Percentiles rank a stretch among this genome's conserved stretches.
Evolutionary conservation across 2,113 vertebrate species (phyloP).

Genomic region (Pachycephala philippinensis): DNA sequence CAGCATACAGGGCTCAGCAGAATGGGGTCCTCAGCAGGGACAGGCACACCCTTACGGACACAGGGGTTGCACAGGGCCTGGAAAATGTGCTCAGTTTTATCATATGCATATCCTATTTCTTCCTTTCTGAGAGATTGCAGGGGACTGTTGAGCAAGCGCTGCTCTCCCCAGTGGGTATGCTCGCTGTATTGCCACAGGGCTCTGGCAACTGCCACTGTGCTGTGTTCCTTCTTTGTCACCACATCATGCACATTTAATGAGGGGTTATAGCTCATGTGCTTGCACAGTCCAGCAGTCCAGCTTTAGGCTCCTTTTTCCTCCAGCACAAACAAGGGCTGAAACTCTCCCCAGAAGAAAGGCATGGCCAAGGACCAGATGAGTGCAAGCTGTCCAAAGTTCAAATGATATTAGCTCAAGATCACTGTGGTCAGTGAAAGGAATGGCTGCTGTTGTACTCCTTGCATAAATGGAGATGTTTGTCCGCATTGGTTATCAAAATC

Average conservation of each 20-base stretch:
- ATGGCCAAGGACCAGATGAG: background rate
- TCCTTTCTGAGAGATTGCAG: background rate
- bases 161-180: background rate
- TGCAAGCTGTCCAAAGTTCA: background rate
- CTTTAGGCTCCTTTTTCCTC: background rate
- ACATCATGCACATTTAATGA: background rate
- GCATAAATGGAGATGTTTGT: background rate
- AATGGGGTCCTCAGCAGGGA: rapidly evolving
- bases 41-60: background rate
- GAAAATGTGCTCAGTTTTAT: background rate
- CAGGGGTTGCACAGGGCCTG: background rate
- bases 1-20: rapidly evolving
- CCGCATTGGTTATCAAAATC: background rate
- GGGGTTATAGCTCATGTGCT: background rate
- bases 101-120: background rate
- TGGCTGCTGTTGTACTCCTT: background rate
- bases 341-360: background rate
- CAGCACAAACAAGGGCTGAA: background rate
- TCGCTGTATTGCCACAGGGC: background rate
- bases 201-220: background rate
- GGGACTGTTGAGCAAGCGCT: background rate
- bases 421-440: background rate
- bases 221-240: background rate
- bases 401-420: background rate
- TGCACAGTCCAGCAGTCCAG: background rate